Evolutionary conservation across 2,113 vertebrate genomes (phyloP).

Genomic region (Cromileptes altivelis): DNA sequence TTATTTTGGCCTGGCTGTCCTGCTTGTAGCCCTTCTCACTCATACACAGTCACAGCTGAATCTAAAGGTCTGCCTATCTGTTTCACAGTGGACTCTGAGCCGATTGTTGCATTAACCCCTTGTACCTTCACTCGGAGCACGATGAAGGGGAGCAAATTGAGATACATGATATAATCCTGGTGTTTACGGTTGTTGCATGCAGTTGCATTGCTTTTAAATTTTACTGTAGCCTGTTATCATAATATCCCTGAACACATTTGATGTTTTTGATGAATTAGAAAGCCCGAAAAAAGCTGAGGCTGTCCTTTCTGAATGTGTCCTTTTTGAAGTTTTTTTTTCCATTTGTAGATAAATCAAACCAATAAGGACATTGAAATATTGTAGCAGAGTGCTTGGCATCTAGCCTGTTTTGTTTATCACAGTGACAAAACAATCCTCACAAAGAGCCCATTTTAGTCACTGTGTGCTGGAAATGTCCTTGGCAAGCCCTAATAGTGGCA

Average conservation of each 20-base stretch:
- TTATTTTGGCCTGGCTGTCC: conserved; percentile 77
- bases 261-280: conserved; percentile 41
- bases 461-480: conserved; percentile 69
- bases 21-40: conserved; percentile 79
- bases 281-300: conserved; percentile 40
- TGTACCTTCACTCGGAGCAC: conserved; percentile 6
- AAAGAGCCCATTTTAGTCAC: conserved; percentile 59
- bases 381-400: conserved; percentile 43
- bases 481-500: conserved; percentile 66
- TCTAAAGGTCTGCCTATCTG: conserved; percentile 71
- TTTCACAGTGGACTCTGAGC: conserved; percentile 52
- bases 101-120: conserved; percentile 43
- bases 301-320: conserved; percentile 36
- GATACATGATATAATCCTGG: conserved; percentile 34
- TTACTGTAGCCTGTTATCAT: conserved; percentile 40
- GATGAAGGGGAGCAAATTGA: conserved; percentile 33
- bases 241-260: conserved; percentile 26
- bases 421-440: conserved; percentile 60
- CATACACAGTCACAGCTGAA: conserved; percentile 75
- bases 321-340: conserved; percentile 54
- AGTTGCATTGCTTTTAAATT: conserved; percentile 44
- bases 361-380: conserved; percentile 45
- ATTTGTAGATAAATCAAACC: conserved; percentile 63
- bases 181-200: conserved; percentile 33
- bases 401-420: conserved; percentile 67